Percentiles rank a stretch among this genome's conserved stretches.
Evolutionary conservation across 2,797 vertebrate genomes (phyloP).

Genomic region (Aratinga solstitialis): DNA sequence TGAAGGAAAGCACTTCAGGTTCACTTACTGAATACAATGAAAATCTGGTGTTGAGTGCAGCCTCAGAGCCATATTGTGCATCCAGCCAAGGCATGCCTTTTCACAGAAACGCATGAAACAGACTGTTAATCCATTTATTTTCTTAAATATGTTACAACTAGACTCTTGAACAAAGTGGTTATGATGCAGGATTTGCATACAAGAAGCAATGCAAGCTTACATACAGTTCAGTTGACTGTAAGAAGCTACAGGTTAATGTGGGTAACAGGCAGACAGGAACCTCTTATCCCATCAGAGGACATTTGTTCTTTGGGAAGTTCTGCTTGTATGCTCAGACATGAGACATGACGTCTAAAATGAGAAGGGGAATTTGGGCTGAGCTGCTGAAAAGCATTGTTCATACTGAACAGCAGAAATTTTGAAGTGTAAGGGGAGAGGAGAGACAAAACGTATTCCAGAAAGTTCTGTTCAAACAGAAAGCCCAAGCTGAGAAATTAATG

Average conservation of each 20-base stretch:
- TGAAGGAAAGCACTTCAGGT: neutral
- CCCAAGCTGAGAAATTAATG: neutral
- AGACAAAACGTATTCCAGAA: neutral
- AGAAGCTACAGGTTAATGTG: neutral
- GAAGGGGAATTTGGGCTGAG: neutral
- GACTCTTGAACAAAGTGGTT: neutral
- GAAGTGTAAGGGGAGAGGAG: neutral
- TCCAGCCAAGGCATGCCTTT: neutral
- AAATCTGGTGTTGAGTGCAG: neutral
- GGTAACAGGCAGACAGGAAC: neutral
- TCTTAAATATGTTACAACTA: neutral
- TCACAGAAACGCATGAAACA: neutral
- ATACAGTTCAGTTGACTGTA: neutral
- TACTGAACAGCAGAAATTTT: neutral
- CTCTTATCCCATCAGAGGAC: neutral
- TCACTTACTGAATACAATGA: neutral
- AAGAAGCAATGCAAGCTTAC: neutral
- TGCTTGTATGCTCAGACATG: neutral
- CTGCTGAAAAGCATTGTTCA: neutral
- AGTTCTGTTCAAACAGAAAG: neutral
- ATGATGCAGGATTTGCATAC: neutral
- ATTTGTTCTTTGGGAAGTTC: neutral
- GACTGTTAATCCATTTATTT: neutral
- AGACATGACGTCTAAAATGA: neutral
- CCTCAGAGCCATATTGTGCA: neutral